These are phyloP conservation scores for Cepaea nemoralis DNA, from an alignment of 1,140 invertebrate species.

Conservation along the genomic window DNA sequence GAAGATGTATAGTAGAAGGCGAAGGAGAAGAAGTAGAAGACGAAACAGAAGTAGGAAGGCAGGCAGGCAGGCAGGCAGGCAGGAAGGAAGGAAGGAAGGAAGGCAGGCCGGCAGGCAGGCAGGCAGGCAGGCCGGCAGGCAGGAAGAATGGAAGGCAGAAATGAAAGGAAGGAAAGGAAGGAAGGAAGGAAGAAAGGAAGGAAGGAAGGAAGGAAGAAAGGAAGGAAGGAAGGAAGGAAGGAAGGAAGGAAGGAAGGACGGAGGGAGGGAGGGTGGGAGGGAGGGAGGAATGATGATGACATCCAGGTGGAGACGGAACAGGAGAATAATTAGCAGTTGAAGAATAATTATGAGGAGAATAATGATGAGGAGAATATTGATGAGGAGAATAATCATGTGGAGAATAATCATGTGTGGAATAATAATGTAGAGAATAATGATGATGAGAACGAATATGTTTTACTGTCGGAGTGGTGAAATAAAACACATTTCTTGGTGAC, in stretches of 20 bases:
- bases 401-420: neutral
- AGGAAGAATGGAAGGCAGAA: neutral
- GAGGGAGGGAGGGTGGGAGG: too few relatives aligned
- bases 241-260: neutral
- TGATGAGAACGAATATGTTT: too few relatives aligned
- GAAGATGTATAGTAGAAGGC: neutral
- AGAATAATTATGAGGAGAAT: too few relatives aligned
- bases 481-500: too few relatives aligned
- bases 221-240: neutral
- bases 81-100: neutral
- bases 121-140: neutral
- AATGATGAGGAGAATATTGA: too few relatives aligned
- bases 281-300: neutral
- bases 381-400: neutral
- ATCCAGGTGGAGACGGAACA: neutral
- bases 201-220: slow-evolving; percentile 9
- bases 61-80: neutral
- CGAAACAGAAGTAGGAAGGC: too few relatives aligned
- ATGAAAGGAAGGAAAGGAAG: too few relatives aligned
- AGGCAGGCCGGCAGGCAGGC: neutral
- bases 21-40: too few relatives aligned
- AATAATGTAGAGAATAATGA: too few relatives aligned
- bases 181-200: slow-evolving; percentile 7
- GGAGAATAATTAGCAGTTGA: neutral
- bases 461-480: too few relatives aligned